Percentiles rank a stretch among this genome's conserved stretches.
Conservation (phyloP, 2,113 vertebrate genomes). For the Varanus komodoensis region DNA sequence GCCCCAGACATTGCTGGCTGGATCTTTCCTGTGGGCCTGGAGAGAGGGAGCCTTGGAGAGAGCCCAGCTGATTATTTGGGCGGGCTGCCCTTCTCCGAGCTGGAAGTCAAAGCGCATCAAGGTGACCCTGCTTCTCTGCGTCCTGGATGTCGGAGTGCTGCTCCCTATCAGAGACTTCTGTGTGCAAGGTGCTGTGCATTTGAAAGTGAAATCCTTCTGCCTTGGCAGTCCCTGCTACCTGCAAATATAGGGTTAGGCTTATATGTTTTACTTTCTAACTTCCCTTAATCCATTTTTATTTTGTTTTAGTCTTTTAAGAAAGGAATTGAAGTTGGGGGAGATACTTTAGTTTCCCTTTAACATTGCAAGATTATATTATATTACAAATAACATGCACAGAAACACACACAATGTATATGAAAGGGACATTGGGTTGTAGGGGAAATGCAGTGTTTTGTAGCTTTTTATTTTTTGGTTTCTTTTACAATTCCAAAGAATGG, state of each 20-base stretch:
- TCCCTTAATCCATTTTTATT: not conserved
- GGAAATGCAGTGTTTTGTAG: slow-evolving; percentile 43
- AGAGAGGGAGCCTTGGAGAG: not conserved
- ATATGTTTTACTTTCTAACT: not conserved
- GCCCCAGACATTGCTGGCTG: not conserved
- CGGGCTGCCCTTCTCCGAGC: not conserved
- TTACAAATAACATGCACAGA: too few species aligned
- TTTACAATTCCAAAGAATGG: slow-evolving; percentile 41
- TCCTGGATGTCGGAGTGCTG: too few species aligned
- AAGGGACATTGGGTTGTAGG: slow-evolving; percentile 27
- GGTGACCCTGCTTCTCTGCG: not conserved
- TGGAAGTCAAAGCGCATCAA: not conserved
- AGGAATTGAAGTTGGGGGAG: not conserved
- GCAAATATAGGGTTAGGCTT: not conserved
- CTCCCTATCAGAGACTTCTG: too few species aligned
- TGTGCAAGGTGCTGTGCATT: not conserved
- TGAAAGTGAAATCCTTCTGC: not conserved
- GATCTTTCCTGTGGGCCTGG: not conserved
- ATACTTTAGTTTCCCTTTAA: not conserved
- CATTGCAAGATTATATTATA: slow-evolving; percentile 38
- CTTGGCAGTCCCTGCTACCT: too few species aligned
- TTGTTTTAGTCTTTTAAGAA: not conserved
- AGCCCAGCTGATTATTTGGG: not conserved
- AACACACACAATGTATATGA: slow-evolving; percentile 22
- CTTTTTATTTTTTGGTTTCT: slow-evolving; percentile 61